Base-by-base conservation (phyloP, 2,888 invertebrate species). In the Phlogophora meticulosa region DNA sequence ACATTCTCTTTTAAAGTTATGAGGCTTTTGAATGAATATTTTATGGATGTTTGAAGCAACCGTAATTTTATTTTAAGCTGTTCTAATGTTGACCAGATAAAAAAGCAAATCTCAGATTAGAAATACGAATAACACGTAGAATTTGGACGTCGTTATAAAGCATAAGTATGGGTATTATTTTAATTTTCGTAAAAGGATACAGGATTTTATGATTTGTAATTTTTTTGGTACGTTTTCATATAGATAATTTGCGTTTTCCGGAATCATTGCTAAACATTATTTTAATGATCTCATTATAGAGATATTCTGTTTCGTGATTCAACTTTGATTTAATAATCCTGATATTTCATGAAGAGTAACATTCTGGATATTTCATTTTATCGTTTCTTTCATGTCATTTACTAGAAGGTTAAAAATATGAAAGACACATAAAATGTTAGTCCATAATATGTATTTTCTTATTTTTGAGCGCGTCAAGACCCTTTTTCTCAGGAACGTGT, bases 221-320 rank as follows among this genome's bases (percentile, higher is more conserved):
- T n/a, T n/a, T n/a, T n/a, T n/a, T n/a, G 0, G 0, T 38, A 22
- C 15, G 22, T 1, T 69, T 34, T 46, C 22, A n/a, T 57, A 46
- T 20, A n/a, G n/a, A n/a, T n/a, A 15, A 32, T 34, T 56, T 15
- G 5, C 13, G 22, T 56, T 34, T 57, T 13, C 7, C 17, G 34
- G 11, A 36, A 42, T 28, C 13, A 49, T 28, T 43, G 28, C 20
- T 15, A 7, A 22, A 61, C 36, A 28, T 28, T 17, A 22, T 49
- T 71, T 49, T 72, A 61, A 67, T 49, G 48, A 36, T 32, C 28
- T 49, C 48, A 49, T 72, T 70, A 34, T 34, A 40, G 13, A 10
- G 17, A 69, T 46, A 22, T 71, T 40, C 20, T 58, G 38, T 42
- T 13, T 22, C 10, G 36, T 13, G 34, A 40, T 71, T 34, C 7